Evolutionary conservation across 2,888 invertebrate genomes (phyloP).

Genomic region (Endomychus coccineus): DNA sequence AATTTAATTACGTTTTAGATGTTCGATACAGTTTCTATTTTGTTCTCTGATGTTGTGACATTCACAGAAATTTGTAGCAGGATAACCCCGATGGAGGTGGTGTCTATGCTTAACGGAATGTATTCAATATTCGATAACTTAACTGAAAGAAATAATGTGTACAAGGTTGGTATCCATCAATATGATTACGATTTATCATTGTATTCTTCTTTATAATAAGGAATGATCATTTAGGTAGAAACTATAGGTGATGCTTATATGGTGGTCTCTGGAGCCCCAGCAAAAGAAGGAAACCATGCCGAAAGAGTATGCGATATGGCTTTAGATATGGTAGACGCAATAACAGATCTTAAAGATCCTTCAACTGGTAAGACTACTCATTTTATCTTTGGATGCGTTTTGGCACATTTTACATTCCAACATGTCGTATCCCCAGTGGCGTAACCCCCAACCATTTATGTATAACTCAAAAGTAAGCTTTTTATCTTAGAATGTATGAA

Average conservation of each 20-base stretch:
- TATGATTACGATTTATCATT: neutral
- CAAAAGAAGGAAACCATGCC: conserved; percentile 83
- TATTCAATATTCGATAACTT: conserved; percentile 94
- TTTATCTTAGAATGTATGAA: too few species aligned
- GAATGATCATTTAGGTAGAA: conserved; percentile 89
- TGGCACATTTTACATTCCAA: too few species aligned
- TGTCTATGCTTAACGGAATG: conserved; percentile 95
- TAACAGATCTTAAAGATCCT: conserved; percentile 84
- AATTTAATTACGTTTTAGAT: conserved; percentile 55
- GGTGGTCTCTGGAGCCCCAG: conserved; percentile 94
- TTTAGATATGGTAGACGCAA: conserved; percentile 90
- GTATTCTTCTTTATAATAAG: too few species aligned
- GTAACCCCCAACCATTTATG: too few species aligned
- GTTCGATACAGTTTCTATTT: conserved; percentile 91
- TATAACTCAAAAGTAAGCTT: too few species aligned
- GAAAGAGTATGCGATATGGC: conserved; percentile 93
- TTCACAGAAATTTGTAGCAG: conserved; percentile 96
- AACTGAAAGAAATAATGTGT: conserved; percentile 87
- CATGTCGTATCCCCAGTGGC: too few species aligned
- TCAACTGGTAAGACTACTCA: conserved; percentile 83
- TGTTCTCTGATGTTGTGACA: conserved; percentile 96
- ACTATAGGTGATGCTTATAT: conserved; percentile 98
- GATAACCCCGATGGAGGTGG: conserved; percentile 95
- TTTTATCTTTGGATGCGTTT: too few species aligned
- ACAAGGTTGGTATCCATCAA: conserved; percentile 64